Evolutionary conservation across 2,888 invertebrate genomes (phyloP).

Genomic region (Pyrgus malvae): DNA sequence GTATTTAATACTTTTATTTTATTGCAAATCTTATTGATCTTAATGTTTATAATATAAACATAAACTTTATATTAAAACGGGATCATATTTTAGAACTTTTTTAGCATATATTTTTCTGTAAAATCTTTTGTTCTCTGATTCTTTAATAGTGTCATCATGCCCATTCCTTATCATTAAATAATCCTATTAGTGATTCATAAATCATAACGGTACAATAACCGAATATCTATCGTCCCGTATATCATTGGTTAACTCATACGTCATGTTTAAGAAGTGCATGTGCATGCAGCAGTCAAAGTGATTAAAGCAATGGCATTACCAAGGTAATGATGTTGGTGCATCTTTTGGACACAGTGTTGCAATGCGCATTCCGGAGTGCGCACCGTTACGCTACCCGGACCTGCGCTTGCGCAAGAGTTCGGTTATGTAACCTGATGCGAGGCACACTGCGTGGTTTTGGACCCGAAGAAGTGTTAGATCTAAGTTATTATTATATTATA

Average conservation of each 20-base stretch:
- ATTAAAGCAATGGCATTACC: conserved; percentile 24
- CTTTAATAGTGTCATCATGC: too few relatives aligned
- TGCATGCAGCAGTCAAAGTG: neutral
- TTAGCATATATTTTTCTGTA: too few relatives aligned
- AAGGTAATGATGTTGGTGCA: conserved; percentile 8
- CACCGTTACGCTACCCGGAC: conserved; percentile 73
- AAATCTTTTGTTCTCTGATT: too few relatives aligned
- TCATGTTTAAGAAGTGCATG: neutral
- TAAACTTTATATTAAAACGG: too few relatives aligned
- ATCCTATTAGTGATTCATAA: neutral
- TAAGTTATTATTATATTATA: too few relatives aligned
- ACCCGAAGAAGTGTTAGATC: too few relatives aligned
- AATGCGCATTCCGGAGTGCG: conserved; percentile 74
- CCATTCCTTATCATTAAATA: too few relatives aligned
- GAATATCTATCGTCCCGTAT: neutral
- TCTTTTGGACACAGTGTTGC: conserved; percentile 49
- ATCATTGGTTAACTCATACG: neutral
- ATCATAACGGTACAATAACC: neutral
- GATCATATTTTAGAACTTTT: too few relatives aligned
- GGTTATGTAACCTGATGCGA: conserved; percentile 61
- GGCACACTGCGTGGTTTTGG: conserved; percentile 46
- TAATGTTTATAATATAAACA: too few relatives aligned
- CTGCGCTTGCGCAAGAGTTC: conserved; percentile 70
- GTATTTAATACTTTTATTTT: too few relatives aligned
- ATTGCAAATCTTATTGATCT: too few relatives aligned